A percentile compares a stretch with the other conserved stretches of the same genome.
Evolutionary conservation across 2,113 vertebrate genomes (phyloP).

Genomic region (Pelvicachromis taeniatus): DNA sequence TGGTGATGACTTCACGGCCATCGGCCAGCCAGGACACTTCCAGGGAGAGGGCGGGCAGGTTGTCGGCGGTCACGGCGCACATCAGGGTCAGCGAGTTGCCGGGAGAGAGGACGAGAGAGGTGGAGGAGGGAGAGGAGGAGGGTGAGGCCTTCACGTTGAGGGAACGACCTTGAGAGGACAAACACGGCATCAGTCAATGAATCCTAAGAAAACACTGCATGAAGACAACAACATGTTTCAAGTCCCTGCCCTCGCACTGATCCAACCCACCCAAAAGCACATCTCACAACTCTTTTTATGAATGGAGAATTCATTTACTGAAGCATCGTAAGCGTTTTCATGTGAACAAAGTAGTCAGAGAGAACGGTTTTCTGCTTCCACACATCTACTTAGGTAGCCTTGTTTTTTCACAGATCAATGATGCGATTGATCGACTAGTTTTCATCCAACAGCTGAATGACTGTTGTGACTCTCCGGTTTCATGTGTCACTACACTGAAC

Average conservation of each 20-base stretch:
- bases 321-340: background rate
- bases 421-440: accelerated
- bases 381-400: background rate
- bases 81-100: conserved; percentile 63
- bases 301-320: accelerated
- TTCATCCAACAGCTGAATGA: background rate
- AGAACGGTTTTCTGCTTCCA: accelerated
- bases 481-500: background rate
- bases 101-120: conserved; percentile 34
- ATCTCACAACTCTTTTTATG: background rate
- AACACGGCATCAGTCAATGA: background rate
- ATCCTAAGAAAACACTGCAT: background rate
- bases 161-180: conserved; percentile 57
- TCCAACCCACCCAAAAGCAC: background rate
- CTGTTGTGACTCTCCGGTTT: accelerated
- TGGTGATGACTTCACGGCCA: conserved; percentile 50
- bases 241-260: background rate
- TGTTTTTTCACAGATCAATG: accelerated
- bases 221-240: accelerated
- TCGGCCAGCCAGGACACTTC: conserved; percentile 71
- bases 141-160: conserved; percentile 59
- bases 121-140: conserved; percentile 19
- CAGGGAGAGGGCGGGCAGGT: conserved; percentile 54
- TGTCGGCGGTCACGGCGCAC: conserved; percentile 60
- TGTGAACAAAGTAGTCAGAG: background rate